A percentile compares a stretch with the other conserved stretches of the same genome.
Evolutionary conservation across 2,797 vertebrate species (phyloP).

Genomic region (Poecilia wingei): DNA sequence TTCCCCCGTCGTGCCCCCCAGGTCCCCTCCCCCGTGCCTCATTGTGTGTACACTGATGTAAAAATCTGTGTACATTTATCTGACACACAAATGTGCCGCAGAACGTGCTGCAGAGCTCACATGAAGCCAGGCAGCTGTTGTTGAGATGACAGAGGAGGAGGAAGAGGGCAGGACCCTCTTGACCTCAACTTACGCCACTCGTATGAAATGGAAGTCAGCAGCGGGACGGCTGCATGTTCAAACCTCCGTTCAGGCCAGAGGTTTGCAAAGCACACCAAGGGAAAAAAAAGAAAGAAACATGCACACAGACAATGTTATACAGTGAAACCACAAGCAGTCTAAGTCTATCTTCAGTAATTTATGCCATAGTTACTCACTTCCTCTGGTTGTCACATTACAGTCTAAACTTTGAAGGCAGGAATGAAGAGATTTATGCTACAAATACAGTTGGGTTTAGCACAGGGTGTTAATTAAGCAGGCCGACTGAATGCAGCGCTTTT

Average conservation of each 20-base stretch:
- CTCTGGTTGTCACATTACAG: conserved; percentile 37
- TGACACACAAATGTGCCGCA: conserved; percentile 36
- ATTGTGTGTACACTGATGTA: conserved; percentile 52
- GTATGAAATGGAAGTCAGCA: conserved; percentile 15
- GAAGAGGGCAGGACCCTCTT: conserved; percentile 57
- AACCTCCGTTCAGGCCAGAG: conserved; percentile 36
- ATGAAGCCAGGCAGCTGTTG: conserved; percentile 44
- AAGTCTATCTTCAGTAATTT: not conserved
- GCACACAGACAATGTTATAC: conserved; percentile 22
- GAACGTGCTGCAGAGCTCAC: conserved; percentile 10
- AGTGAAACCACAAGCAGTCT: conserved; percentile 37
- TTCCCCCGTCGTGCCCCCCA: no score
- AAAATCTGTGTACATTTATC: conserved; percentile 58
- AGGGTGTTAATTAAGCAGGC: not conserved
- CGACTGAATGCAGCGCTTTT: not conserved
- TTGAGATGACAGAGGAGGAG: conserved; percentile 46
- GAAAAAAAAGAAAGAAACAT: conserved; percentile 8
- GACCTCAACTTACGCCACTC: conserved; percentile 38
- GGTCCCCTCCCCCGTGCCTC: not conserved
- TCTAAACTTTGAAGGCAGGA: conserved; percentile 35
- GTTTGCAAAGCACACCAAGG: conserved; percentile 24
- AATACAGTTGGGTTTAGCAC: not conserved
- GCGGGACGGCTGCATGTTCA: conserved; percentile 6
- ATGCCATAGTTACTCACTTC: not conserved
- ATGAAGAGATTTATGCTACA: not conserved